Base-by-base conservation (phyloP, 2,113 vertebrate genomes). In the Chaetura pelagica region DNA sequence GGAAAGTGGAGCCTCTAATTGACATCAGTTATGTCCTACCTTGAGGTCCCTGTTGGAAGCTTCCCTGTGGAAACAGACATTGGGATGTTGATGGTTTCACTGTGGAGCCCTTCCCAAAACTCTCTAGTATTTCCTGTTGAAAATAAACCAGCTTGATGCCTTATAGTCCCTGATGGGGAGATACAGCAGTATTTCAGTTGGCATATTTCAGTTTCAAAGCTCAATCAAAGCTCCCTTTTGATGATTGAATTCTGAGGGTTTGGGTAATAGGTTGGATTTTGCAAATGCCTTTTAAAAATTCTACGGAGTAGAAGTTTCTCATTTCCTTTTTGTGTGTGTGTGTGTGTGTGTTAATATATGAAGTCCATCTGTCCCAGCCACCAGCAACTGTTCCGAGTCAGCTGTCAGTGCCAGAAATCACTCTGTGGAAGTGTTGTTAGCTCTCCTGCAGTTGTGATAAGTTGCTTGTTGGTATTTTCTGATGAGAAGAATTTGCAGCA, bases 321-420 rank as follows among this genome's bases (percentile, higher is more conserved):
- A 42, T 75, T 73, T 87, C 29, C 44, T 19, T 52, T 44, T 63
- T n/a, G 46, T n/a, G 29, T 64, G 27, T 83, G 72, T n/a, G 46
- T n/a, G 29, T 64, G 27, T 83, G 72, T 44, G 64, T 57, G 71
- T 80, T 38, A 75, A 69, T 91, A 93, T 86, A 42, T 68, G 89
- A 96, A 94, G 86, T 95, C 93, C 96, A 96, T 92, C 93, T 98
- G 96, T 92, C 72, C 91, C 66, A 85, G 88, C 86, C 88, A 95
- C 77, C 89, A 85, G 82, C 95, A 93, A 59, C 86, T 95, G 97
- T 87, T 96, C 88, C 16, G 18, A 72, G 83, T 96, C 97, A 97
- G 94, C 97, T 98, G 97, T 97, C 90, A 54, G 77, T 94, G 96
- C 96, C 96, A 93, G 71, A 74, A 69, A 74, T n/a, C 83, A 48